Evolutionary conservation across 2,797 vertebrate genomes (phyloP).

Genomic region (Acanthurus lineatus): DNA sequence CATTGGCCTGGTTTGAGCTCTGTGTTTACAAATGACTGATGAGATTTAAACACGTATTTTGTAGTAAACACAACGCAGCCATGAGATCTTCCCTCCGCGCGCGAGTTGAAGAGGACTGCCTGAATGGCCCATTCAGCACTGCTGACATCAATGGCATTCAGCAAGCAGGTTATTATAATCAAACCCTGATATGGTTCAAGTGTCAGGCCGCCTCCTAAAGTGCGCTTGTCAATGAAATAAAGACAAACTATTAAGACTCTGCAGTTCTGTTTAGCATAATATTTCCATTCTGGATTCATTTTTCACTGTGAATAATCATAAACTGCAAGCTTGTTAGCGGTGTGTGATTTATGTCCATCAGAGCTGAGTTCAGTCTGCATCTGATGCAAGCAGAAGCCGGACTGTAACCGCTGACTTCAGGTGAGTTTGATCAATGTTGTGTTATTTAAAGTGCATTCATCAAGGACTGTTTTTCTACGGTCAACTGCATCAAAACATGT

Average conservation of each 20-base stretch:
- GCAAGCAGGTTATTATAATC: constrained; percentile 42
- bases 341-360: constrained; percentile 19
- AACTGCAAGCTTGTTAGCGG: constrained; percentile 29
- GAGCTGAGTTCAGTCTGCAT: neutral
- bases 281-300: constrained; percentile 13
- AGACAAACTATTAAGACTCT: constrained; percentile 9
- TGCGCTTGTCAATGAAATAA: constrained; percentile 27
- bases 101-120: neutral
- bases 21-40: neutral
- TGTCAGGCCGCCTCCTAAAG: constrained; percentile 31
- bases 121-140: neutral
- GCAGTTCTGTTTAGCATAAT: constrained; percentile 10
- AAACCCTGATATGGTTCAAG: constrained; percentile 33
- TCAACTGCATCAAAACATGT: neutral
- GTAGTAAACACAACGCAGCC: neutral
- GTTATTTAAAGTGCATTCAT: neutral
- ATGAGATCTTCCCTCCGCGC: neutral
- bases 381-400: neutral
- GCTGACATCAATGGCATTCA: constrained; percentile 14
- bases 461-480: neutral
- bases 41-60: neutral
- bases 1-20: neutral
- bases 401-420: neutral
- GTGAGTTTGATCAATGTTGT: constrained; percentile 13
- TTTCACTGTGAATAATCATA: constrained; percentile 7